Evolutionary conservation across 2,797 vertebrate genomes (phyloP).

Genomic region (Microhierax caerulescens): DNA sequence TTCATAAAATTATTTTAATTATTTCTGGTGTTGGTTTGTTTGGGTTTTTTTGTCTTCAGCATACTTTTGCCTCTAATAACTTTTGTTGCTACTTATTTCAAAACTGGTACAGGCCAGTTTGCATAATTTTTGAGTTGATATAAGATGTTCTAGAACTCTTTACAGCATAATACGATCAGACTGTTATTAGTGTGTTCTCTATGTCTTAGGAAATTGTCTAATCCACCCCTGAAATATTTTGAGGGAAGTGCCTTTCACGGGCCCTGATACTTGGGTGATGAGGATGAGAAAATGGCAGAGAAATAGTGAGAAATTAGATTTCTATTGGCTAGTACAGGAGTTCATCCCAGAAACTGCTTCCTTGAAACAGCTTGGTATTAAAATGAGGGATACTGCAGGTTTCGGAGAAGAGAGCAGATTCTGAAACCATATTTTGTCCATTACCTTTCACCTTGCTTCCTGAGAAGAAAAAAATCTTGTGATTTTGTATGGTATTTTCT

Average conservation of each 20-base stretch:
- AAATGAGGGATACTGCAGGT: background rate
- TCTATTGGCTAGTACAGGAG: background rate
- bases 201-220: background rate
- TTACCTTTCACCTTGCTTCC: background rate
- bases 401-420: background rate
- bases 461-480: background rate
- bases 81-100: background rate
- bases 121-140: background rate
- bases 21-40: background rate
- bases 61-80: background rate
- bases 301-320: background rate
- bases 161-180: background rate
- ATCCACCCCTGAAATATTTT: background rate
- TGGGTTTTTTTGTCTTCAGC: background rate
- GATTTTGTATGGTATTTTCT: background rate
- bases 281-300: background rate
- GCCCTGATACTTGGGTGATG: background rate
- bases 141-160: background rate
- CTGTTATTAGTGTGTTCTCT: background rate
- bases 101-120: background rate
- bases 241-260: background rate
- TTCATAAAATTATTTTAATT: background rate
- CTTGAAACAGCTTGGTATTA: background rate
- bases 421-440: background rate
- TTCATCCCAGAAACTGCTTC: background rate